phyloP scores from a whole-genome alignment of 2,113 vertebrate species.

The Platycercus adscitus region DNA sequence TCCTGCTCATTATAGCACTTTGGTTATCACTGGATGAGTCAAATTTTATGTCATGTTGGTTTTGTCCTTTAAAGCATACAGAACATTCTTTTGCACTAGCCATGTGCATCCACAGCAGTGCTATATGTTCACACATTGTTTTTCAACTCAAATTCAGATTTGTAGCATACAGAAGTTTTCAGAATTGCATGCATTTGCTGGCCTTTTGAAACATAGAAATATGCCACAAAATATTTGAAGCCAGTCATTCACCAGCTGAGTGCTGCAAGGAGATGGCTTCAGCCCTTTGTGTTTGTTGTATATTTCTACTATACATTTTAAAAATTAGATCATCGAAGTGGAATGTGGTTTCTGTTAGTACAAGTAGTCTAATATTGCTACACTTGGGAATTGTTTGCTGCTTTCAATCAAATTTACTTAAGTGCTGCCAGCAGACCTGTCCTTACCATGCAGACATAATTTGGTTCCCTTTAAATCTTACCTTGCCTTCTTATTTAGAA shows the following conservation, averaged over 20 bases:
- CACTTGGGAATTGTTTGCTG: constrained; percentile 9
- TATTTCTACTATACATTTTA: constrained; percentile 1
- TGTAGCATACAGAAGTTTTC: background rate
- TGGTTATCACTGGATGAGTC: background rate
- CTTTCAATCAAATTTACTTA: constrained; percentile 19
- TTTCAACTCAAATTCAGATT: background rate
- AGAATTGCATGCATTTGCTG: background rate
- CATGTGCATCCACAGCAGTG: background rate
- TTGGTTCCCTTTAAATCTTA: background rate
- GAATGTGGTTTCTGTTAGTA: constrained; percentile 20
- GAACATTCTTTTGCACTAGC: background rate
- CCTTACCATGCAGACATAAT: background rate
- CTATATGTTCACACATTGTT: background rate
- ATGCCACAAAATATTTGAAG: background rate
- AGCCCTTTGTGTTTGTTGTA: background rate
- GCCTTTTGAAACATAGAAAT: background rate
- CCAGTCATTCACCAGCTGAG: background rate
- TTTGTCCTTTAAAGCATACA: background rate
- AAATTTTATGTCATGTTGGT: background rate
- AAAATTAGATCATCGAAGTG: constrained; percentile 17
- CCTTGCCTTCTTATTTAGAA: background rate
- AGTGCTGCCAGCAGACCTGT: background rate
- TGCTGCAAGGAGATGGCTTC: background rate
- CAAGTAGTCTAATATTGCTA: constrained; percentile 12
- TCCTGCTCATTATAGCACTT: background rate